Evolutionary conservation across 2,797 vertebrate species (phyloP).

Genomic region (Limnodromus scolopaceus): DNA sequence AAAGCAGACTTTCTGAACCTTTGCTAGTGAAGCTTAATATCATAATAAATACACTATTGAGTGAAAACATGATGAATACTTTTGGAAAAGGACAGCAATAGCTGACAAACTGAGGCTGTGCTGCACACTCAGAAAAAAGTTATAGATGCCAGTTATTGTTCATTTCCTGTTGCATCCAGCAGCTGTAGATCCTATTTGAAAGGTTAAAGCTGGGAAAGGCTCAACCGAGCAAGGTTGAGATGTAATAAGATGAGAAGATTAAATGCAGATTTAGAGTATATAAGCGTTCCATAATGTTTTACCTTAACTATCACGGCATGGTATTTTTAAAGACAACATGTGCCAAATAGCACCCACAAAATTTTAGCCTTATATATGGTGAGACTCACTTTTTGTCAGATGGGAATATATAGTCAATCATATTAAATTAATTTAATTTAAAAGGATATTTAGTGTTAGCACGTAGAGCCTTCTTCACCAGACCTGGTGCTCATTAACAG

Average conservation of each 20-base stretch:
- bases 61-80: background rate
- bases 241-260: background rate
- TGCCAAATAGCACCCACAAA: background rate
- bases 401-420: background rate
- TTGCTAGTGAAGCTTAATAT: background rate
- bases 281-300: background rate
- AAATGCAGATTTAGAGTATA: background rate
- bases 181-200: background rate
- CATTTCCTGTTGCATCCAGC: slow-evolving; percentile 18
- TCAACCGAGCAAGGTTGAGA: background rate
- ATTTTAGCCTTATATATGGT: background rate
- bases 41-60: background rate
- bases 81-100: background rate
- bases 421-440: background rate
- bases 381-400: background rate
- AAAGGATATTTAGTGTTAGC: background rate
- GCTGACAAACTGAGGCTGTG: background rate
- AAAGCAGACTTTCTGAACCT: background rate
- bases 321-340: background rate
- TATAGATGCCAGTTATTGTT: background rate
- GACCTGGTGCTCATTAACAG: background rate
- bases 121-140: background rate
- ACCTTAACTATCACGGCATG: background rate
- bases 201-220: background rate
- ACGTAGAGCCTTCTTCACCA: background rate